A percentile compares a stretch with the other conserved stretches of the same genome.
Evolutionary conservation across 2,113 vertebrate genomes (phyloP).

Genomic region (Marmota monax): DNA sequence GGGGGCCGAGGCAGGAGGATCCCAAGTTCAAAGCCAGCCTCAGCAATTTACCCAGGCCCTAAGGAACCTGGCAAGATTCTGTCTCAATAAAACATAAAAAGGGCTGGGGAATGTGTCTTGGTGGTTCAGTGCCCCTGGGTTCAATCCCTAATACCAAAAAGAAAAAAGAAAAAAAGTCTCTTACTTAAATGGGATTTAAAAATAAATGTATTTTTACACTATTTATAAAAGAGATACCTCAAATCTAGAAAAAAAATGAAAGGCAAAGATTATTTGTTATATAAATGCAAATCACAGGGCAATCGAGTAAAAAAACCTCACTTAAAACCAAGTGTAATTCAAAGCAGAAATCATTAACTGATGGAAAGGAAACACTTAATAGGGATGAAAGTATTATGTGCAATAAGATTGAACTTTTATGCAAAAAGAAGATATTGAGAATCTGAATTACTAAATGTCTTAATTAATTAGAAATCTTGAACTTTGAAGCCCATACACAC

Average conservation of each 20-base stretch:
- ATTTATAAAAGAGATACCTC: slow-evolving; percentile 42
- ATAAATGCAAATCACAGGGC: neutral
- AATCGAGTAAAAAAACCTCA: neutral
- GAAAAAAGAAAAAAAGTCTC: neutral
- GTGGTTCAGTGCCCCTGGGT: too few species aligned
- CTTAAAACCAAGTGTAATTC: slow-evolving; percentile 34
- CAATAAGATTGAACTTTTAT: neutral
- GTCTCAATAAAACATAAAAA: too few species aligned
- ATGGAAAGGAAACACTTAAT: slow-evolving; percentile 17
- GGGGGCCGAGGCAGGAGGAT: neutral
- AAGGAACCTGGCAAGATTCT: too few species aligned
- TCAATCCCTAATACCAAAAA: too few species aligned
- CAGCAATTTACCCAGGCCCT: neutral
- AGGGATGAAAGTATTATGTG: neutral
- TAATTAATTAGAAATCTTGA: slow-evolving; percentile 36
- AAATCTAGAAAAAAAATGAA: slow-evolving; percentile 27
- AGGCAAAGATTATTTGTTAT: slow-evolving; percentile 22
- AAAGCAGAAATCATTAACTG: slow-evolving; percentile 9
- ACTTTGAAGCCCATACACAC: slow-evolving; percentile 21
- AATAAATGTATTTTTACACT: slow-evolving; percentile 39
- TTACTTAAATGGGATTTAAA: slow-evolving; percentile 49
- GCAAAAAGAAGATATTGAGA: neutral
- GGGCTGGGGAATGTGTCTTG: too few species aligned
- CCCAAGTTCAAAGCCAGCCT: neutral
- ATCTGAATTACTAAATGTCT: slow-evolving; percentile 43